Evolutionary conservation across 2,797 vertebrate genomes (phyloP), one percentile per base, ranked within the genome.

Genomic region (Acomys russatus): DNA sequence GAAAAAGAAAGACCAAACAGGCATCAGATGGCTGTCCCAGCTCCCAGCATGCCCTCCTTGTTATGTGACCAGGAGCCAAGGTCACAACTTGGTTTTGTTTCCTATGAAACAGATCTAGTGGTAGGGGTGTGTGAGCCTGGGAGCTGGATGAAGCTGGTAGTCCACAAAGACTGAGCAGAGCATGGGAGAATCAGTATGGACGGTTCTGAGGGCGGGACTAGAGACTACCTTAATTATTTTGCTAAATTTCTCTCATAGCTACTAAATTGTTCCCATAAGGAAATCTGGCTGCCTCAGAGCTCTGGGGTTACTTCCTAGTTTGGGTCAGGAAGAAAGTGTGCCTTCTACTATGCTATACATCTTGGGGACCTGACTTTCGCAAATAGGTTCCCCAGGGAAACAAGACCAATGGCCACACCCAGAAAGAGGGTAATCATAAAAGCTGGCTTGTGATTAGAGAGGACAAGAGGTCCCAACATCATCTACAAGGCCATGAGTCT

Each of bases 331-430:
- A 35, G 56, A 85, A 49, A 68, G 74, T 0, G 0, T 3, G 9
- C 44, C 63, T 1, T 38, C 33, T 18, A 2, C 33, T 15, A 0
- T 5, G 11, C 20, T 63, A 4, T 1, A 1, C 9, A 15, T 20
- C 76, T 51, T 1, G 1, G 1, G 25, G 6, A 22, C 44, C 30
- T 23, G 15, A 38, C 71, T 18, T 59, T 0, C 0, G 35, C n/a
- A 56, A 51, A 20, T 5, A 61, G 20, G 74, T 28, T 35, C n/a
- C 30, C 17, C 64, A 61, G 74, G 44, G n/a, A 78, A 68, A 8
- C 20, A 25, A 64, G 30, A 33, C 9, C 4, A 49, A 14, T 18
- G 66, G 12, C 35, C 30, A 28, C 49, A 66, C 35, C 4, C 3
- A 64, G 73, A 18, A 68, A n/a, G 49, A 56, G 30, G 38, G 33